phyloP scores from a whole-genome alignment of 2,113 vertebrate species.

The Ivindomyrus marchei region DNA sequence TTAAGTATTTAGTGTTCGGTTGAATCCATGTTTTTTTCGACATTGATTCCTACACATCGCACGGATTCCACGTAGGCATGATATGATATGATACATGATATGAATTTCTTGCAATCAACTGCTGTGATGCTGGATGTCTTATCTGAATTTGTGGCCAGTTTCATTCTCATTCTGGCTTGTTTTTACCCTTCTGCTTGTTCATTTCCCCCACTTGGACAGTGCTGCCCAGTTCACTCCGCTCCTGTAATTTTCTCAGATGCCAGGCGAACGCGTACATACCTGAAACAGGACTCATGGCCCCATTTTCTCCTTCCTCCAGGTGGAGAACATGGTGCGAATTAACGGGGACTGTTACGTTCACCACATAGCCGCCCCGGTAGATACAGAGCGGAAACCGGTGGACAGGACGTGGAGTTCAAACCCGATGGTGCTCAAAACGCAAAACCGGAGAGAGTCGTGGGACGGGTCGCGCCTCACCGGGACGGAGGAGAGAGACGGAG shows the following conservation, averaged over 20 bases:
- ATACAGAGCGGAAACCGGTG: slow-evolving; percentile 25
- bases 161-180: not conserved
- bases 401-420: slow-evolving; percentile 7
- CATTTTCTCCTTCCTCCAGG: slow-evolving; percentile 36
- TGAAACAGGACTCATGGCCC: not conserved
- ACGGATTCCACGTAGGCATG: not conserved
- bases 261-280: not conserved
- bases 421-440: slow-evolving; percentile 7
- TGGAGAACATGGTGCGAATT: slow-evolving; percentile 45
- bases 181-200: not conserved
- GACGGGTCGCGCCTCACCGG: not conserved
- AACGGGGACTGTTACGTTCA: slow-evolving; percentile 39
- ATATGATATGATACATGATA: not conserved
- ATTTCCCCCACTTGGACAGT: not conserved
- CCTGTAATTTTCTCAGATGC: not conserved
- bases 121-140: not conserved
- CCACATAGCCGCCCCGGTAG: slow-evolving; percentile 38
- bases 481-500: not conserved
- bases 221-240: not conserved
- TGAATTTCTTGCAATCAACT: not conserved
- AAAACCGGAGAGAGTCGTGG: not conserved
- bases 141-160: not conserved
- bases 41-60: not conserved
- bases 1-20: not conserved
- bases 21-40: not conserved